A percentile compares a stretch with the other conserved stretches of the same genome.
Conservation (phyloP, 2,113 vertebrate genomes). For the Porphyrio hochstetteri region DNA sequence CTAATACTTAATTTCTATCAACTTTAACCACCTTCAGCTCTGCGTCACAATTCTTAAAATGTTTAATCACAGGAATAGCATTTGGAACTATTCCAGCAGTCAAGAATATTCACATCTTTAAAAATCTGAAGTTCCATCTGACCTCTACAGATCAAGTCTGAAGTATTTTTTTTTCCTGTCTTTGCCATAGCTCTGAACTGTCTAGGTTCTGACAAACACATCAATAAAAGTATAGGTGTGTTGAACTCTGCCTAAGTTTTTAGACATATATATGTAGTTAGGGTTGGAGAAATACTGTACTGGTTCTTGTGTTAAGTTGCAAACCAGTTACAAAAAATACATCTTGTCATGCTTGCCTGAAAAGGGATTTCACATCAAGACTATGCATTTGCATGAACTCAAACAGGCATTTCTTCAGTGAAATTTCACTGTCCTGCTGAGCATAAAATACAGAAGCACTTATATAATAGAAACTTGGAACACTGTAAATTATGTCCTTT, state of each 20-base stretch:
- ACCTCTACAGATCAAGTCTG: neutral
- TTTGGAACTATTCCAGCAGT: neutral
- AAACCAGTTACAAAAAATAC: neutral
- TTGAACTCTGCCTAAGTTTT: neutral
- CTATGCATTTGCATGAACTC: conserved; percentile 48
- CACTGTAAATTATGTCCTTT: conserved; percentile 64
- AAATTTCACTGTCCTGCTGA: conserved; percentile 62
- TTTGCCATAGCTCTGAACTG: neutral
- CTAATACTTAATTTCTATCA: neutral
- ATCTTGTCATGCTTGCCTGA: neutral
- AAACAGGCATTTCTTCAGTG: conserved; percentile 57
- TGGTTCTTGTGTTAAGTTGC: neutral
- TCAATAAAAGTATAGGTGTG: neutral
- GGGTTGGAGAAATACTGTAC: neutral
- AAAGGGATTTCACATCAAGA: conserved; percentile 37
- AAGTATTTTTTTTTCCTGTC: neutral
- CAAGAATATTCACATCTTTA: neutral
- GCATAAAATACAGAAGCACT: conserved; percentile 53
- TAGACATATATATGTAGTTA: neutral
- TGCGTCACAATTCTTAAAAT: neutral
- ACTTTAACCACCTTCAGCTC: neutral
- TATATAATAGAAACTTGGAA: conserved; percentile 70
- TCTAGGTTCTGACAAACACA: neutral
- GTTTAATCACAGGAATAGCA: neutral
- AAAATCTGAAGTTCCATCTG: neutral